Evolutionary conservation across 2,797 vertebrate genomes (phyloP).

Genomic region (Acestrorhynchus altus): DNA sequence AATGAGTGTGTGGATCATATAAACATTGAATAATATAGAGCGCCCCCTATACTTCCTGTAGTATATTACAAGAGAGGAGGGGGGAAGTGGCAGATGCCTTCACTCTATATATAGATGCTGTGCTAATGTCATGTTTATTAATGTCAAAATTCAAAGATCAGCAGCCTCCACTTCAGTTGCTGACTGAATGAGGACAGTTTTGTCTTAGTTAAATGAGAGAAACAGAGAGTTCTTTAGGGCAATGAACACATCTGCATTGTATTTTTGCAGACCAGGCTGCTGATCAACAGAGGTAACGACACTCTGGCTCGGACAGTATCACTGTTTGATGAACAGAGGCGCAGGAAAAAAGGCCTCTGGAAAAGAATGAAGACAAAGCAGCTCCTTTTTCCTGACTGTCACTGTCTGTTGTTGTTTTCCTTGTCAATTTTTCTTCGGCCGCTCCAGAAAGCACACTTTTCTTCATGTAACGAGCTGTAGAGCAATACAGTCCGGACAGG

Average conservation of each 20-base stretch:
- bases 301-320: constrained; percentile 43
- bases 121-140: too few relatives aligned
- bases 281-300: constrained; percentile 59
- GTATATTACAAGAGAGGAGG: too few relatives aligned
- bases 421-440: constrained; percentile 12
- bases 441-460: constrained; percentile 8
- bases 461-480: constrained; percentile 18
- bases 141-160: too few relatives aligned
- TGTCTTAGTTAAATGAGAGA: too few relatives aligned
- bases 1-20: too few relatives aligned
- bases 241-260: constrained; percentile 52
- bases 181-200: constrained; percentile 41
- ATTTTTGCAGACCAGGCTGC: constrained; percentile 31
- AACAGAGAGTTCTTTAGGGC: constrained; percentile 31
- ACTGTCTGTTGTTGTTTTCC: neutral
- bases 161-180: too few relatives aligned
- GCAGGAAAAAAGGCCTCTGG: constrained; percentile 5
- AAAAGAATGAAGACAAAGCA: constrained; percentile 41
- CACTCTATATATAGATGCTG: too few relatives aligned
- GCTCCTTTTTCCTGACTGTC: constrained; percentile 33
- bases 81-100: too few relatives aligned
- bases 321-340: constrained; percentile 49
- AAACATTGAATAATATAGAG: too few relatives aligned
- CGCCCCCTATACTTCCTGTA: too few relatives aligned
- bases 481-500: constrained; percentile 3